Conservation (phyloP, 2,888 invertebrate species). For the Drosophila engyochracea region DNA sequence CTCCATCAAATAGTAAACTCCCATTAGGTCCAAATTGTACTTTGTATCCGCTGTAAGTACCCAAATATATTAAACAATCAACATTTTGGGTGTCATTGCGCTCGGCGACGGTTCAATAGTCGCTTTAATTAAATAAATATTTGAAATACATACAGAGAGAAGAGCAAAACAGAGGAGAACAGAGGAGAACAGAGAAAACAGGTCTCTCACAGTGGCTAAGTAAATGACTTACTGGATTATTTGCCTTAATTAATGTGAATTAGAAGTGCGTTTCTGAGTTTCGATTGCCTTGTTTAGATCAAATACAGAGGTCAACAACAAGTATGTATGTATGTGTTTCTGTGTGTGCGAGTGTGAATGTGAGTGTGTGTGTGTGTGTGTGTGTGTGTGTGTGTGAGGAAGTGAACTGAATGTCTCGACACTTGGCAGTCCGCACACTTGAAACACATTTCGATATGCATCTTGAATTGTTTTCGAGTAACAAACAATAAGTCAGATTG, state of each 20-base stretch:
- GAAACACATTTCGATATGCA: slow-evolving; percentile 57
- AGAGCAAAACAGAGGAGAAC: background rate
- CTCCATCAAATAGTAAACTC: background rate
- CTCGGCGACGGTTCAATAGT: slow-evolving; percentile 24
- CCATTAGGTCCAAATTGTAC: background rate
- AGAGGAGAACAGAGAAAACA: background rate
- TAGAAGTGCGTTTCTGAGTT: slow-evolving; percentile 16
- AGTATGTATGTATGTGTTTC: background rate
- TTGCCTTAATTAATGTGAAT: slow-evolving; percentile 60
- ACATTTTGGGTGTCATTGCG: slow-evolving; percentile 30
- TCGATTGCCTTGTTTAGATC: slow-evolving; percentile 16
- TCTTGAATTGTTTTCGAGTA: slow-evolving; percentile 32
- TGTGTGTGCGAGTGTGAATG: background rate
- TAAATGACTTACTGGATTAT: slow-evolving; percentile 47
- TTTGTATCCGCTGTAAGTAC: slow-evolving; percentile 3
- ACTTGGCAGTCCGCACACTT: slow-evolving; percentile 55
- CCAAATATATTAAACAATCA: slow-evolving; percentile 11
- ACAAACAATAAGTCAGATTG: slow-evolving; percentile 9
- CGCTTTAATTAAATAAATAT: slow-evolving; percentile 50
- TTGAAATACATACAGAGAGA: slow-evolving; percentile 14
- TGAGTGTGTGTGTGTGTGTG: background rate
- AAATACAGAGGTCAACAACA: slow-evolving; percentile 3
- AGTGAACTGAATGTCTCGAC: slow-evolving; percentile 22
- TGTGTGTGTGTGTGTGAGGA: slow-evolving; percentile 12
- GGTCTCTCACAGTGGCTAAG: slow-evolving; percentile 13